Evolutionary conservation across 2,113 vertebrate species (phyloP), one percentile per base, ranked within the genome.

Genomic region (Trichomycterus rosablanca): DNA sequence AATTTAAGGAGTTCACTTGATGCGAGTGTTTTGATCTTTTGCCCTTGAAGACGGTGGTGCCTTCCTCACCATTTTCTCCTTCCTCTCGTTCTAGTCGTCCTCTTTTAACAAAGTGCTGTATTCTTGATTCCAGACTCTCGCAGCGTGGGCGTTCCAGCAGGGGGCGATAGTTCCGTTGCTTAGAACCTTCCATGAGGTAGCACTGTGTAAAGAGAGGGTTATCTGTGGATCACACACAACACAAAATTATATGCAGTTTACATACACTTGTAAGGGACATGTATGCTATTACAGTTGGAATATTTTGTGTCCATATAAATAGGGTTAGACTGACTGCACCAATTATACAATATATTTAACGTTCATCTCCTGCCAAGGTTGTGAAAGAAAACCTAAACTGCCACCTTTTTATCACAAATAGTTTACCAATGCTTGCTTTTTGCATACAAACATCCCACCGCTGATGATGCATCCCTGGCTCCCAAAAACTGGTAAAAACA

Each of bases 51-150:
- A 71, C 54, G 1, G 43, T 11, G 10, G 8, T 67, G 6, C 19
- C 56, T 52, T 80, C 83, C 1, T 76, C 74, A 4, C 82, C 84
- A 2, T 79, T 59, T 59, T 84, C 83, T 11, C 78, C 78, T 58
- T 83, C 82, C 23, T 83, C 84, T 2, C 73, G 64, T 63, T 89
- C 85, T 8, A 96, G 85, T 44, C 94, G 77, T 24, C 95, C 95
- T 75, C 92, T 86, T 6, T 81, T 88, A 52, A 94, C 87, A 30
- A 90, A 95, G 61, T 93, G 93, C 35, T 87, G 83, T 63, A 97
- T 95, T 34, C 92, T 81, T 1, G 91, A 90, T 74, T 97, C 93
- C 74, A 98, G 75, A 45, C 90, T 93, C 80, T 94, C 86, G 23
- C 95, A 95, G 44, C 86, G 81, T 0, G 91, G 92, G 1, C 95